Evolutionary conservation across 2,113 vertebrate species (phyloP), one percentile per base, ranked within the genome.

Genomic region (Podarcis muralis): DNA sequence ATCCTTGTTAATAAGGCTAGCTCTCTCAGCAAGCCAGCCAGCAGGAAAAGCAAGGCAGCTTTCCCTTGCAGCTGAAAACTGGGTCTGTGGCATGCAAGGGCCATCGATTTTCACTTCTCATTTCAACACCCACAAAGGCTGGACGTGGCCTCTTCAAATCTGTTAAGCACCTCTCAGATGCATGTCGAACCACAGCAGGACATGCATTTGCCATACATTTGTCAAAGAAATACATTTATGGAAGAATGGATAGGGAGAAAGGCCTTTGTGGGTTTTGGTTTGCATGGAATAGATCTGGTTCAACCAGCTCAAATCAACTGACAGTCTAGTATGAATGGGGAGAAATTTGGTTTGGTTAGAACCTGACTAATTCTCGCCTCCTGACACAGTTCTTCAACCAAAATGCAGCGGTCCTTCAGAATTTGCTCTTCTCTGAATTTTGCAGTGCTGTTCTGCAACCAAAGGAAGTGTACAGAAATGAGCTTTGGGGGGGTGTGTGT

Each of bases 1-100:
- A 90, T 91, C 92, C 93, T 89, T 71, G 78, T 92, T 95, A 94
- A 96, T 94, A 94, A 96, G 94, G 89, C 0, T 0, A 0, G 20
- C 91, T 88, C 0, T 0, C 71, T 81, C 30, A 18, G 40, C 53
- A 83, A 90, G 80, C 68, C 85, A 87, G 77, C n/a, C 81, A 83
- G 88, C 84, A 66, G 78, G 86, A 87, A 78, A 81, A 85, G 83
- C 12, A 77, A 88, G 83, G 71, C 27, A 82, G 83, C 88, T 2
- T 76, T 89, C 75, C n/a, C 22, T 87, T 75, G 53, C 81, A 71
- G 85, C 90, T 89, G 82, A 1, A 0, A n/a, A 0, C 82, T 77
- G 90, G 85, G 83, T 37, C 0, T 0, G 0, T 0, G 30, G 75
- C 48, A 37, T 32, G 35, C 59, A 88, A 83, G 75, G 88, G 83